Conservation (phyloP, 2,888 invertebrate genomes). For the Digitonthophagus gazella region DNA sequence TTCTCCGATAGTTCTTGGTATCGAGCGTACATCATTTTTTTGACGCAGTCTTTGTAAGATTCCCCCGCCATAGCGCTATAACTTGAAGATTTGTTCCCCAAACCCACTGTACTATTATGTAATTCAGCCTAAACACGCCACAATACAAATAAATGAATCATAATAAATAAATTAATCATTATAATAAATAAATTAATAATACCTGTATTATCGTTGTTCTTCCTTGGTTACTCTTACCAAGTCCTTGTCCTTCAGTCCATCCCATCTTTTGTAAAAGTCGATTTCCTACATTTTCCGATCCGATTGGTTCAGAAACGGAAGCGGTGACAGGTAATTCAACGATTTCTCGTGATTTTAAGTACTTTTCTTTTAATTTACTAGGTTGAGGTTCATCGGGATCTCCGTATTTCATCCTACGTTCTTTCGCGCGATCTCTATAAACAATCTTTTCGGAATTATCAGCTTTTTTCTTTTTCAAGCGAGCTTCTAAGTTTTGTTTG, state of each 20-base stretch:
- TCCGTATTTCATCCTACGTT: conserved; percentile 89
- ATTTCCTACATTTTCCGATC: conserved; percentile 91
- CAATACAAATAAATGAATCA: conserved; percentile 27
- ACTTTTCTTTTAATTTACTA: conserved; percentile 71
- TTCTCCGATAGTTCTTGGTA: conserved; percentile 77
- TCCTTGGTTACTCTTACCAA: conserved; percentile 92
- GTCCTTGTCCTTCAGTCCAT: conserved; percentile 95
- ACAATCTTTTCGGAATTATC: conserved; percentile 40
- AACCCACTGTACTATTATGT: conserved; percentile 66
- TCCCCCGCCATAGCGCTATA: conserved; percentile 79
- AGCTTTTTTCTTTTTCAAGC: conserved; percentile 39
- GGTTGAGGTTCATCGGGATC: conserved; percentile 78
- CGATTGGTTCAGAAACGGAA: conserved; percentile 67
- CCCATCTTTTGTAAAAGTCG: conserved; percentile 98
- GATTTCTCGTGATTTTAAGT: conserved; percentile 59
- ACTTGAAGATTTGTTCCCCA: conserved; percentile 79
- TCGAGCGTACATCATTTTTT: conserved; percentile 84
- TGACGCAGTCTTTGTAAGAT: conserved; percentile 85
- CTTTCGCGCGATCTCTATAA: conserved; percentile 97
- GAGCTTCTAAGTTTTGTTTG: conserved; percentile 74
- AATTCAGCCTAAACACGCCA: conserved; percentile 61
- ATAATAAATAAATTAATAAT: no score
- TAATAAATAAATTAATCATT: conserved; percentile 5
- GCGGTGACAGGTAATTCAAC: conserved; percentile 52
- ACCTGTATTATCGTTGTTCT: conserved; percentile 91